Evolutionary conservation across 2,888 invertebrate genomes (phyloP).

Genomic region (Leptinotarsa haldemani): DNA sequence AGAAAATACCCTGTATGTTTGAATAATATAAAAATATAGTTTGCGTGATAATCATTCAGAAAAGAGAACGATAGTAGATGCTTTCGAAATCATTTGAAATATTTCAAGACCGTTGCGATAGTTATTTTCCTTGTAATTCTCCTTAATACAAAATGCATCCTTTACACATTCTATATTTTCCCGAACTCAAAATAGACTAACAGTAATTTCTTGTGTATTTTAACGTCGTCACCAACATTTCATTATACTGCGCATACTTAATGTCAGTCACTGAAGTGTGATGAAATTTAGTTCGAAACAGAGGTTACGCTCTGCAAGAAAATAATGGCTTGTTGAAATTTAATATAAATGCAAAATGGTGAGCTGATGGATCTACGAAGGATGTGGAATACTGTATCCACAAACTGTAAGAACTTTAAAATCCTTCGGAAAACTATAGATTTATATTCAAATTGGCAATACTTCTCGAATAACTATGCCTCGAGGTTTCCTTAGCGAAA

Average conservation of each 20-base stretch:
- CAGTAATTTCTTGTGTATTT: no score
- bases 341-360: conserved; percentile 46
- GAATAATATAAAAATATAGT: no score
- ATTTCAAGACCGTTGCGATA: no score
- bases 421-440: conserved; percentile 42
- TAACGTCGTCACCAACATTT: not conserved
- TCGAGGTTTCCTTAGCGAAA: conserved; percentile 28
- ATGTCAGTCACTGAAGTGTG: not conserved
- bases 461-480: conserved; percentile 40
- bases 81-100: no score
- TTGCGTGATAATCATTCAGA: no score
- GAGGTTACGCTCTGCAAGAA: conserved; percentile 25
- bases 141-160: no score
- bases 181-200: no score
- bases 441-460: conserved; percentile 48
- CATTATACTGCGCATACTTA: conserved; percentile 4
- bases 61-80: no score
- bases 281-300: conserved; percentile 15
- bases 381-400: conserved; percentile 28
- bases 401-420: conserved; percentile 43
- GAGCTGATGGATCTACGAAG: conserved; percentile 29
- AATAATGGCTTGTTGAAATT: conserved; percentile 38
- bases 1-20: no score
- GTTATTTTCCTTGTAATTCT: no score
- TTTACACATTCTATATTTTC: no score